These are phyloP conservation scores for Drosophila macrospina DNA, from an alignment of 2,888 invertebrate genomes.

Conservation along the genomic window DNA sequence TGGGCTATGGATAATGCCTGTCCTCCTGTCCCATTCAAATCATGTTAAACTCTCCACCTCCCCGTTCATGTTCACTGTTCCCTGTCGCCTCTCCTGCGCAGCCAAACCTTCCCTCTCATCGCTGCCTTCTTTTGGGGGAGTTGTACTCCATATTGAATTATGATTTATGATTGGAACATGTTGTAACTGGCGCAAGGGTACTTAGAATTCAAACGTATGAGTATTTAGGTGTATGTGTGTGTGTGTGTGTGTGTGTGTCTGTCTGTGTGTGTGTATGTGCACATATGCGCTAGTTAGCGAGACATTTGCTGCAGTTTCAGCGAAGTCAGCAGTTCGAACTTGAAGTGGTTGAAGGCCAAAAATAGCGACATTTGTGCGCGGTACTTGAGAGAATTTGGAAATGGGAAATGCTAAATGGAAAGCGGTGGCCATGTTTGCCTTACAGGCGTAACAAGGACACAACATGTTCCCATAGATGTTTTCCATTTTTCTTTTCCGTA, in stretches of 20 bases:
- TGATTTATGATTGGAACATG: conserved; percentile 79
- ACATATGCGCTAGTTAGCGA: conserved; percentile 77
- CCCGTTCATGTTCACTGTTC: background rate
- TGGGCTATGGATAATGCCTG: conserved; percentile 39
- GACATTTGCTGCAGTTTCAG: conserved; percentile 59
- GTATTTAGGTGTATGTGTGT: background rate
- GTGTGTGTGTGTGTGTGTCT: conserved; percentile 15
- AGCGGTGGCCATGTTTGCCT: conserved; percentile 59
- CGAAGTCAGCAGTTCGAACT: conserved; percentile 37
- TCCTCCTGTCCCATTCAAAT: conserved; percentile 47
- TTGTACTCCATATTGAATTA: conserved; percentile 80
- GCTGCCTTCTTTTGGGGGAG: conserved; percentile 29
- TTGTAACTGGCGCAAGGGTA: conserved; percentile 70
- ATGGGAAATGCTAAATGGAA: conserved; percentile 32
- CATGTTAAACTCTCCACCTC: conserved; percentile 44
- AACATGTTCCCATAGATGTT: conserved; percentile 40
- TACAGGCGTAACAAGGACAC: conserved; percentile 42
- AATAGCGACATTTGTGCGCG: conserved; percentile 74
- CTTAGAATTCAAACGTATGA: conserved; percentile 50
- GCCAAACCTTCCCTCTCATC: background rate
- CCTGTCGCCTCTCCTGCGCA: background rate
- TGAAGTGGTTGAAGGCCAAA: conserved; percentile 68
- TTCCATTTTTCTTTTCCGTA: conserved; percentile 7
- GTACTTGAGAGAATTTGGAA: conserved; percentile 58
- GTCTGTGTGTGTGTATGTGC: conserved; percentile 60